Percentiles rank a stretch among this genome's conserved stretches.
Evolutionary conservation across 2,113 vertebrate genomes (phyloP).

Genomic region (Herpetotheres cachinnans): DNA sequence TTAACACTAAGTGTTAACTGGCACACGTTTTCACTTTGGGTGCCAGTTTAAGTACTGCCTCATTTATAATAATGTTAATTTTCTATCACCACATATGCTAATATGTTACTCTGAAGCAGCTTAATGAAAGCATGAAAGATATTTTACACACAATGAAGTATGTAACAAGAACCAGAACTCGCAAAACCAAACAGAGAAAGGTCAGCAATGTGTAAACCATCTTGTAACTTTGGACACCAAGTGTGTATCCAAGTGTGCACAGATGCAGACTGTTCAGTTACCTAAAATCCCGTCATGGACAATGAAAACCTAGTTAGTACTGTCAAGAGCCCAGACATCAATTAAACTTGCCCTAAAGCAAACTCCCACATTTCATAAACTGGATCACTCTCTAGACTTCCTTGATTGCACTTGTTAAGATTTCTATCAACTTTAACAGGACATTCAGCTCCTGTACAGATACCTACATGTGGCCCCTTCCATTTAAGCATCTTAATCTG

Average conservation of each 20-base stretch:
- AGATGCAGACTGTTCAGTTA: not conserved
- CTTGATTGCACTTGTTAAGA: not conserved
- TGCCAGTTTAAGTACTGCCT: not conserved
- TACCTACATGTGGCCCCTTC: not conserved
- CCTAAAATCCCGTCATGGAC: not conserved
- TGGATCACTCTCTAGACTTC: not conserved
- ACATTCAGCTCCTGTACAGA: not conserved
- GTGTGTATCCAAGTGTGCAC: not conserved
- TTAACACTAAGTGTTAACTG: not conserved
- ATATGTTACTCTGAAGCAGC: not conserved
- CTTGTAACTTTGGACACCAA: slow-evolving; percentile 17
- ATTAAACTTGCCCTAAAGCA: not conserved
- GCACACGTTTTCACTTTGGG: not conserved
- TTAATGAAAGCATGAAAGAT: not conserved
- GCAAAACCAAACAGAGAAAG: not conserved
- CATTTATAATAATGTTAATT: slow-evolving; percentile 17
- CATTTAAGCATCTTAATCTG: not conserved
- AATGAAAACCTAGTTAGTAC: not conserved
- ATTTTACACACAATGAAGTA: slow-evolving; percentile 8
- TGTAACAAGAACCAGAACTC: not conserved
- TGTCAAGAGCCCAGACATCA: not conserved
- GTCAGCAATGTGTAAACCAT: slow-evolving; percentile 40
- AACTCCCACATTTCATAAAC: not conserved
- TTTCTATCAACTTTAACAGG: not conserved
- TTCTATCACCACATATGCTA: slow-evolving; percentile 11